phyloP scores from a whole-genome alignment of 2,113 vertebrate genomes.

The Centropus unirufus region DNA sequence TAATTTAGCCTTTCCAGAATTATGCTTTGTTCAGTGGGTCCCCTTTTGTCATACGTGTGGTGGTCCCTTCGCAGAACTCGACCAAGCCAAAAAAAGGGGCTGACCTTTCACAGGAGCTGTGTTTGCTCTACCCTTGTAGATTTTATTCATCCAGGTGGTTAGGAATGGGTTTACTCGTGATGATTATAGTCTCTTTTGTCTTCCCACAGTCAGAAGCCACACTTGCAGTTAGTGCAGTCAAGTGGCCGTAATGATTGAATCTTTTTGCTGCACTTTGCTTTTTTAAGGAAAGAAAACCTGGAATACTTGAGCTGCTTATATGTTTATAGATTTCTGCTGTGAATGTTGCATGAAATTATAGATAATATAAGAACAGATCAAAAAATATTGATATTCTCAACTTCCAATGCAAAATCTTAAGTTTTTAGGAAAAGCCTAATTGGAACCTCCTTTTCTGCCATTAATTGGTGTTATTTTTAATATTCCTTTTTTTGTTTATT shows the following conservation, averaged over 20 bases:
- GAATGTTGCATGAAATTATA: not conserved
- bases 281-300: not conserved
- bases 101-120: not conserved
- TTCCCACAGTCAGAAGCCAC: not conserved
- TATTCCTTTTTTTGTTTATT: not conserved
- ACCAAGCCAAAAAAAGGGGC: not conserved
- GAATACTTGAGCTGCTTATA: not conserved
- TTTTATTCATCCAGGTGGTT: not conserved
- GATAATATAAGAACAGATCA: not conserved
- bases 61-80: not conserved
- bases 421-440: not conserved
- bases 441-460: not conserved
- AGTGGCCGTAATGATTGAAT: not conserved
- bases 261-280: not conserved
- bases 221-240: not conserved
- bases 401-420: not conserved
- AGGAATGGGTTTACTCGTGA: not conserved
- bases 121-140: not conserved
- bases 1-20: not conserved
- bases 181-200: not conserved
- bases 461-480: not conserved
- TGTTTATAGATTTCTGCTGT: not conserved
- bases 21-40: not conserved
- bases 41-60: not conserved
- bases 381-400: not conserved